Conservation (phyloP, 1,140 invertebrate genomes). For the Eriosoma lanigerum region DNA sequence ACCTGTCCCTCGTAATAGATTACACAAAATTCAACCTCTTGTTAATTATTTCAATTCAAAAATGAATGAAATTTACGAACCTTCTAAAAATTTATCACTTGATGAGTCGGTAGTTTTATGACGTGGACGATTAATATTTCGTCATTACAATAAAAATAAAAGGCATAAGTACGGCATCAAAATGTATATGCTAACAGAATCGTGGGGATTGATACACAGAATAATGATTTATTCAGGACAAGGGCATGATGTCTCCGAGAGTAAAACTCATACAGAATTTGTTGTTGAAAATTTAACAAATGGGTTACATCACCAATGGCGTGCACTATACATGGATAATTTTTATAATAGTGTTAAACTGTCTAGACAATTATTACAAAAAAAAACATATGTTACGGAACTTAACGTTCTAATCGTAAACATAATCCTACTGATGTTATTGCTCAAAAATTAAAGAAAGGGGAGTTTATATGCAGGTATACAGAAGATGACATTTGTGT, state of each 20-base stretch:
- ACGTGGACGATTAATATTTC: background rate
- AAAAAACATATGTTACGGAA: background rate
- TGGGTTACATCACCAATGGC: background rate
- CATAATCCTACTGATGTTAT: background rate
- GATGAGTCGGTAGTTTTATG: slow-evolving; percentile 26
- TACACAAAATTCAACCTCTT: slow-evolving; percentile 6
- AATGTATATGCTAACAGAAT: slow-evolving; percentile 7
- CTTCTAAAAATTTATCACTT: background rate
- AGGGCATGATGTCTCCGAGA: no score
- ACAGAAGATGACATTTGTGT: slow-evolving; percentile 51
- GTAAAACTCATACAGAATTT: background rate
- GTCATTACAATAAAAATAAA: slow-evolving; percentile 26
- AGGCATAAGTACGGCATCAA: slow-evolving; percentile 18
- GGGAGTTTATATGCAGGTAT: slow-evolving; percentile 19
- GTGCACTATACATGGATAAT: background rate
- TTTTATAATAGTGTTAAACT: background rate
- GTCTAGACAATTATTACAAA: background rate
- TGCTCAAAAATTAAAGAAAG: background rate
- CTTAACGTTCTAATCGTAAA: background rate
- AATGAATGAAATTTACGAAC: slow-evolving; percentile 1
- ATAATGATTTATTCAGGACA: no score
- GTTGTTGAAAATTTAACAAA: background rate
- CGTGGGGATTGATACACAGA: background rate
- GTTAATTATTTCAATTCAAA: background rate
- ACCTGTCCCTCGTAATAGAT: background rate